Evolutionary conservation across 2,797 vertebrate genomes (phyloP).

Genomic region (Myotis findleyi): DNA sequence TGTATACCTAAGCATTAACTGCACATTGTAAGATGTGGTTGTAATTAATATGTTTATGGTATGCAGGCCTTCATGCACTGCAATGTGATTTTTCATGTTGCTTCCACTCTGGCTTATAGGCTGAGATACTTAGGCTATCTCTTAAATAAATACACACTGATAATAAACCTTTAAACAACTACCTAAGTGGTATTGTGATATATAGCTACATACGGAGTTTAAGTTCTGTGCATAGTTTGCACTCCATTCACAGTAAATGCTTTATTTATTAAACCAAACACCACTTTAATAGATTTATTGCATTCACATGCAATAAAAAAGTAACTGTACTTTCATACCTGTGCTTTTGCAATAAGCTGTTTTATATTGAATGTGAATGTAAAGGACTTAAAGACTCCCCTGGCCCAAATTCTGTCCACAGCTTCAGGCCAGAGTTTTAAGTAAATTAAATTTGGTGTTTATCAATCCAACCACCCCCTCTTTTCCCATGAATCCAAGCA

Average conservation of each 20-base stretch:
- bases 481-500: neutral
- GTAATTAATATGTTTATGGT: neutral
- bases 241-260: neutral
- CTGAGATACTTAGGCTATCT: neutral
- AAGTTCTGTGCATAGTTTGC: neutral
- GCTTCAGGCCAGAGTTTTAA: neutral
- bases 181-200: neutral
- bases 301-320: neutral
- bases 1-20: neutral
- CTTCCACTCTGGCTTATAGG: neutral
- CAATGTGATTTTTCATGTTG: neutral
- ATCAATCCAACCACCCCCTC: neutral
- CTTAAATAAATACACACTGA: slow-evolving; percentile 27
- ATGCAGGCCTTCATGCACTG: neutral
- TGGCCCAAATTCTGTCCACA: neutral
- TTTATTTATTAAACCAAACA: slow-evolving; percentile 24
- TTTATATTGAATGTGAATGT: neutral
- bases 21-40: neutral
- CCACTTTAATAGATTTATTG: neutral
- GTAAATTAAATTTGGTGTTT: neutral
- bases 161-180: neutral
- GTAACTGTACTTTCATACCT: neutral
- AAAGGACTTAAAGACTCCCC: neutral
- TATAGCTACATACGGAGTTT: neutral
- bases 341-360: neutral